A percentile compares a stretch with the other conserved stretches of the same genome.
Evolutionary conservation across 1,140 invertebrate species (phyloP).

Genomic region (Drosophila carrolli): DNA sequence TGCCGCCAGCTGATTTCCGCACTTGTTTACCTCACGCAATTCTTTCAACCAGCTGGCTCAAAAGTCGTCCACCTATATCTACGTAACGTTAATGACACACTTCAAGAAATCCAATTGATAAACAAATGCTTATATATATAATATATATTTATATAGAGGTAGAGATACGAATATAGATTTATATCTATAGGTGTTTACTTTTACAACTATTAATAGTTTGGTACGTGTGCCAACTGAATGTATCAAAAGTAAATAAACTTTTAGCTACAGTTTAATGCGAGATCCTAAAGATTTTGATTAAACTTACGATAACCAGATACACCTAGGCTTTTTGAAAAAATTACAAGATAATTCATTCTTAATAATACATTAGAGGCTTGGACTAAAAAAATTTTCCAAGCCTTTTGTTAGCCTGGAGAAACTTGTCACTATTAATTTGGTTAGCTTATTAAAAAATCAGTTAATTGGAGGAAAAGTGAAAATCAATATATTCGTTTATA

Average conservation of each 20-base stretch:
- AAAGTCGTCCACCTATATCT: constrained; percentile 44
- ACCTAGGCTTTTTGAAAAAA: too few species aligned
- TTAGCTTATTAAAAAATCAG: too few species aligned
- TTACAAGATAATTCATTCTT: too few species aligned
- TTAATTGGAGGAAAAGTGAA: too few species aligned
- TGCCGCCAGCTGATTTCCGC: constrained; percentile 52
- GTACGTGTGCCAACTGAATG: constrained; percentile 53
- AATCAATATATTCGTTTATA: background rate
- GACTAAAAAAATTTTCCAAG: too few species aligned
- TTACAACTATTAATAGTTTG: constrained; percentile 29
- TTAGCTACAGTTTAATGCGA: constrained; percentile 7
- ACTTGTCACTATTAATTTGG: background rate
- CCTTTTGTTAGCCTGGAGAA: too few species aligned
- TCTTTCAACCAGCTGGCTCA: constrained; percentile 28
- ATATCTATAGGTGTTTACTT: constrained; percentile 18
- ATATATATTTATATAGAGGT: constrained; percentile 3
- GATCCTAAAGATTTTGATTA: background rate
- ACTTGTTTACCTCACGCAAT: constrained; percentile 48
- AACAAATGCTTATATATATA: constrained; percentile 34
- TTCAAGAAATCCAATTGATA: constrained; percentile 22
- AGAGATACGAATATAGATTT: constrained; percentile 8
- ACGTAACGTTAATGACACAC: constrained; percentile 47
- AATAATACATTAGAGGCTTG: too few species aligned
- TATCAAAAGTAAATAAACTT: background rate
- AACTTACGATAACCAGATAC: background rate